Evolutionary conservation across 2,888 invertebrate genomes (phyloP).

Genomic region (Chrysina gloriosa): DNA sequence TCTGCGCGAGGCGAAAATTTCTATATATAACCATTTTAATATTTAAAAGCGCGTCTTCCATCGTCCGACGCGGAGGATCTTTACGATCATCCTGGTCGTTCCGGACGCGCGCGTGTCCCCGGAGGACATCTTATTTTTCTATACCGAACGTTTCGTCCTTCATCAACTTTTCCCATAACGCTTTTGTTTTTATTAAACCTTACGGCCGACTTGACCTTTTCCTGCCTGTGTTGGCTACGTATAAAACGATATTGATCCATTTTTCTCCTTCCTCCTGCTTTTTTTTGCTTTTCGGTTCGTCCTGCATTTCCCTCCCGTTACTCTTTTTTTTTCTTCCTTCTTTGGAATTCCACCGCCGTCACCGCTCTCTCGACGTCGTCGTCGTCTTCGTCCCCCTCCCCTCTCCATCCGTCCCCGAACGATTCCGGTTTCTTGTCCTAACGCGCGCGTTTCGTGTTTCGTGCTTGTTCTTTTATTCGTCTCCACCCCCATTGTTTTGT

Average conservation of each 20-base stretch:
- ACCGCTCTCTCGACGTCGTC: not conserved
- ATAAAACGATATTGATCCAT: slow-evolving; percentile 16
- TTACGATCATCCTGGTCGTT: not conserved
- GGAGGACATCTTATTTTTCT: not conserved
- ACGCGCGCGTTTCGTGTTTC: not conserved
- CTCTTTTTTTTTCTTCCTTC: not conserved
- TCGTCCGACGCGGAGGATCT: too few species aligned
- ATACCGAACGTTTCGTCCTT: slow-evolving; percentile 6
- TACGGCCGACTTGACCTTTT: slow-evolving; percentile 16
- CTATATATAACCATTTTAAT: too few species aligned
- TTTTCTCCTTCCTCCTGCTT: not conserved
- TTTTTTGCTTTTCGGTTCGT: not conserved
- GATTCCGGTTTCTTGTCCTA: not conserved
- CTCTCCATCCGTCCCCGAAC: not conserved
- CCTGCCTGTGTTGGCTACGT: not conserved
- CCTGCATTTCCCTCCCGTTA: not conserved
- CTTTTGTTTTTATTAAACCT: slow-evolving; percentile 32
- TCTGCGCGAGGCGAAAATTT: too few species aligned
- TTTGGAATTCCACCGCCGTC: not conserved
- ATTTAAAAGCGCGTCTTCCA: too few species aligned
- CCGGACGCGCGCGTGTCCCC: not conserved
- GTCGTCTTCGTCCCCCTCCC: not conserved
- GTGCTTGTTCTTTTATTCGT: not conserved
- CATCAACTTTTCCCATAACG: slow-evolving; percentile 26
- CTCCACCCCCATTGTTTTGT: not conserved